Conservation (phyloP, 1,140 invertebrate genomes). For the Brachionus asplanchnoidis region DNA sequence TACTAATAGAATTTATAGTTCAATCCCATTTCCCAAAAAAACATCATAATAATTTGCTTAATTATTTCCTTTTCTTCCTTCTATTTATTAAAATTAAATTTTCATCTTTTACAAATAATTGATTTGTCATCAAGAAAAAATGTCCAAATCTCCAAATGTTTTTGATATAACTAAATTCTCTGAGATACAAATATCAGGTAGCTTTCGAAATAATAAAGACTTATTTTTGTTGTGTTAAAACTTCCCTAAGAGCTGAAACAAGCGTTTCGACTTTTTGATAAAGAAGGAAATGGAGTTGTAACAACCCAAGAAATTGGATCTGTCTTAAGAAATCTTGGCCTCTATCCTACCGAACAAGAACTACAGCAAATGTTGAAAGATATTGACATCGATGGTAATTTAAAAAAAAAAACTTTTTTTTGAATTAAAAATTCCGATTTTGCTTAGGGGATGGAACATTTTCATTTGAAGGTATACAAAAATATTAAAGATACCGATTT, state of each 20-base stretch:
- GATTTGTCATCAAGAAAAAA: background rate
- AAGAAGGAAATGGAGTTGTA: slow-evolving; percentile 44
- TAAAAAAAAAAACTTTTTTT: background rate
- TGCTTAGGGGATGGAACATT: slow-evolving; percentile 20
- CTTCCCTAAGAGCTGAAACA: slow-evolving; percentile 44
- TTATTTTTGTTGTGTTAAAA: background rate
- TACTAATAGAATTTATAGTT: background rate
- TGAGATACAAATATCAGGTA: slow-evolving; percentile 26
- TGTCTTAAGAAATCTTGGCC: slow-evolving; percentile 43
- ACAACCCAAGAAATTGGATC: slow-evolving; percentile 43
- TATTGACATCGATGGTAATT: slow-evolving; percentile 42
- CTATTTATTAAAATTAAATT: too few relatives aligned
- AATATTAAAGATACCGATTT: background rate
- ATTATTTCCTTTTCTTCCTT: too few relatives aligned
- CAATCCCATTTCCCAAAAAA: background rate
- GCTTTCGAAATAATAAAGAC: too few relatives aligned
- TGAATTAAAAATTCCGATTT: background rate
- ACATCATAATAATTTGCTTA: background rate
- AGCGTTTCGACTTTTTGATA: slow-evolving; percentile 45
- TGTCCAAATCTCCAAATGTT: background rate
- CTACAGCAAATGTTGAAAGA: slow-evolving; percentile 44
- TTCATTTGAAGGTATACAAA: slow-evolving; percentile 30
- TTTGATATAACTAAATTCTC: slow-evolving; percentile 23
- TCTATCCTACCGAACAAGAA: slow-evolving; percentile 43
- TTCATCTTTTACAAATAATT: too few relatives aligned